phyloP scores from a whole-genome alignment of 1,140 invertebrate genomes.

The Mamestra configurata region DNA sequence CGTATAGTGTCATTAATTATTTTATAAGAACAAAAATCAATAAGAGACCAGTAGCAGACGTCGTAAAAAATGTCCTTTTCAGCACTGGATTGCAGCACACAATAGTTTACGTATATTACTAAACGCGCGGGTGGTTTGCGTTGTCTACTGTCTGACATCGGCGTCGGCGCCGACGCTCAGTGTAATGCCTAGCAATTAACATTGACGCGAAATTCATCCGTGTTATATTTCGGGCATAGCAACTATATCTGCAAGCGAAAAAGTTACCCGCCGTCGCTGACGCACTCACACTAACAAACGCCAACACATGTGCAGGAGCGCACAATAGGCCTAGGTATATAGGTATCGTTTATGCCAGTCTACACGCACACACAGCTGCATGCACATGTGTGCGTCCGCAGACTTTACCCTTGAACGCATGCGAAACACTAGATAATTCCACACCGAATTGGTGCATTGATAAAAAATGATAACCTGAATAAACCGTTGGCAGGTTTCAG shows the following conservation, averaged over 20 bases:
- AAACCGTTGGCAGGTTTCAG: slow-evolving; percentile 55
- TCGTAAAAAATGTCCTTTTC: slow-evolving; percentile 2
- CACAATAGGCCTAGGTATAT: slow-evolving; percentile 79
- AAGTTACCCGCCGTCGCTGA: slow-evolving; percentile 78
- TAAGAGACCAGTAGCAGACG: not conserved
- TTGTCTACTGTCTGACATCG: slow-evolving; percentile 32
- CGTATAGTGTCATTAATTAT: not conserved
- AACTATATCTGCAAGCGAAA: slow-evolving; percentile 83
- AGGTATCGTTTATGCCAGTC: slow-evolving; percentile 57
- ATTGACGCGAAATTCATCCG: slow-evolving; percentile 77
- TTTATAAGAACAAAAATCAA: not conserved
- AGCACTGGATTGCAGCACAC: not conserved
- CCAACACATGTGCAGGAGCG: slow-evolving; percentile 67
- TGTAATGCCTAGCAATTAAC: slow-evolving; percentile 70
- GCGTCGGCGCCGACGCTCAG: slow-evolving; percentile 52
- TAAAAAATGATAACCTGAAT: slow-evolving; percentile 82
- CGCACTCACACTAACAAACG: slow-evolving; percentile 69
- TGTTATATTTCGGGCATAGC: slow-evolving; percentile 83
- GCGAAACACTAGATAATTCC: slow-evolving; percentile 78
- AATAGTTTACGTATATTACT: slow-evolving; percentile 40
- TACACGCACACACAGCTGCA: slow-evolving; percentile 67
- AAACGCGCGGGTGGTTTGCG: slow-evolving; percentile 42
- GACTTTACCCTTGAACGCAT: slow-evolving; percentile 85
- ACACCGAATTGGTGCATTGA: slow-evolving; percentile 81
- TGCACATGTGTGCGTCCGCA: slow-evolving; percentile 75